Evolutionary conservation across 2,888 invertebrate species (phyloP), one percentile per base, ranked within the genome.

Genomic region (Andrena flavipes): DNA sequence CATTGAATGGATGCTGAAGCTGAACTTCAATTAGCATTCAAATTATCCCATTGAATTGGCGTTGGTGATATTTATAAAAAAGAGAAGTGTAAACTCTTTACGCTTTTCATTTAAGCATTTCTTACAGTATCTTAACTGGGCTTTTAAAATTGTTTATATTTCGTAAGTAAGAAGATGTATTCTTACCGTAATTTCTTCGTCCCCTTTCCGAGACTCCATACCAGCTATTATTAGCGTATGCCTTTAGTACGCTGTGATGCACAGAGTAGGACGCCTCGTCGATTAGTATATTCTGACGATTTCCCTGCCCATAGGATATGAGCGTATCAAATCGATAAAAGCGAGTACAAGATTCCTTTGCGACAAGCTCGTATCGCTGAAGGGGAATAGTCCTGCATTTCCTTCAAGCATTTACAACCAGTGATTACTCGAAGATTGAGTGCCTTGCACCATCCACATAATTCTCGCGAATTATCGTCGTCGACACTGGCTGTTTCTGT

Each of bases 271-370:
- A 75, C 35, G 26, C 26, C 0, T 26, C 60, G 72, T 51, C 62
- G 74, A 80, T 77, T 67, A 76, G 74, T 77, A 64, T 56, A 60
- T 63, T 42, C 74, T 35, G 62, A 72, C 56, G 60, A 60, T 75
- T 76, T 67, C 60, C 63, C 8, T 71, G 64, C 74, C 77, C 80
- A 80, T 64, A 42, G 59, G 65, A 76, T 49, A 42, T 60, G 77
- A 85, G 76, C 84, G 76, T 78, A 72, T 62, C 75, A 59, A 82
- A 77, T 82, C 72, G 71, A 68, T 87, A 86, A 86, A 76, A 65
- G 79, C 72, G 56, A 65, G 72, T 63, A 30, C 23, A 69, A n/a
- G 68, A 68, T 67, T 80, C 82, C 76, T 51, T 54, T 10, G 62
- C 67, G 75, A 75, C 76, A 69, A 62, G 16, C 56, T 67, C 67